Conservation (phyloP, 2,797 vertebrate species). For the Calcarius lapponicus region DNA sequence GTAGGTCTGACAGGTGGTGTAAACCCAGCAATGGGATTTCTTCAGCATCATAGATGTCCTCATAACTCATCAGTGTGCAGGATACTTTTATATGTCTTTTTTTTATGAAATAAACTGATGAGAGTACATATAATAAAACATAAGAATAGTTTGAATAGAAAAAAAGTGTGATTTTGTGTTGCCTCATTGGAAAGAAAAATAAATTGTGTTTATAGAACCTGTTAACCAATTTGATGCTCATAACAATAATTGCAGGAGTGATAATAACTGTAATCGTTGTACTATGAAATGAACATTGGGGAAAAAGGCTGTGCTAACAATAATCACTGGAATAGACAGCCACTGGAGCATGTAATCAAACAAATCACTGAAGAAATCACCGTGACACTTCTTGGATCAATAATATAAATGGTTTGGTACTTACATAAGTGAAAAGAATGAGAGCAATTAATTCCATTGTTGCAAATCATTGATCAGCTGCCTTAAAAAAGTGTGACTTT, state of each 20-base stretch:
- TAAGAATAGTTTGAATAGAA: neutral
- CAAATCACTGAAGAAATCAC: conserved; percentile 28
- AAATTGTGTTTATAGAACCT: conserved; percentile 20
- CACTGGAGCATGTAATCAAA: neutral
- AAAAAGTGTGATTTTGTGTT: neutral
- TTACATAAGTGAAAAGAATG: neutral
- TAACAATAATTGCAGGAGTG: conserved; percentile 30
- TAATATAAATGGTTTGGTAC: conserved; percentile 18
- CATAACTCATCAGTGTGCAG: neutral
- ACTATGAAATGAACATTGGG: conserved; percentile 33
- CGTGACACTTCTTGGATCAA: neutral
- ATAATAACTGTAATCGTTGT: conserved; percentile 42
- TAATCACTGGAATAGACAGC: neutral
- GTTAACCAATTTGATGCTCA: conserved; percentile 11
- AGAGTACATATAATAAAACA: neutral
- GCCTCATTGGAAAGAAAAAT: neutral
- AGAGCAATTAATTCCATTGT: neutral
- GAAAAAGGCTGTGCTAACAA: conserved; percentile 2
- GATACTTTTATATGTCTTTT: neutral
- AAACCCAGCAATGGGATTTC: neutral
- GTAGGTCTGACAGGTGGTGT: neutral
- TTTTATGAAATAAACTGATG: neutral
- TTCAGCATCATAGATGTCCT: neutral
- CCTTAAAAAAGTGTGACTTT: neutral
- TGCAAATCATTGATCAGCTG: neutral